Evolutionary conservation across 2,797 vertebrate species (phyloP).

Genomic region (Phoeniculus purpureus): DNA sequence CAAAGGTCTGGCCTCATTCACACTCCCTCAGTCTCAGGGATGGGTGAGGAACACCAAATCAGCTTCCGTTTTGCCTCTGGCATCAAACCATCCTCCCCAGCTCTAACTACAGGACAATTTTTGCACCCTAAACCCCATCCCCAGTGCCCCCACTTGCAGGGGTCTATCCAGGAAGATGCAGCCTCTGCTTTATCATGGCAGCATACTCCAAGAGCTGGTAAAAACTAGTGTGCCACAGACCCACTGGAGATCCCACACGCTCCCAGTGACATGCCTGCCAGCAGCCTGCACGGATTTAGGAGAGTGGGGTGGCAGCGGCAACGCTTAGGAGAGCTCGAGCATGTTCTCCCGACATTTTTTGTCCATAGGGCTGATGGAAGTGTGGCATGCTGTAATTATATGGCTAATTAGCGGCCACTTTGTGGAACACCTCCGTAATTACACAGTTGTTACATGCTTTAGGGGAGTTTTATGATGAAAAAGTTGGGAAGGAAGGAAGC

Average conservation of each 20-base stretch:
- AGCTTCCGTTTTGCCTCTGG: background rate
- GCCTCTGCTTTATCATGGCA: background rate
- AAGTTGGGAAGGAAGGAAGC: background rate
- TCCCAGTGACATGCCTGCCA: background rate
- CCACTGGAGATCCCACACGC: rapidly evolving
- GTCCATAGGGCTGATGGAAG: conserved; percentile 12
- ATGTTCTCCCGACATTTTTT: background rate
- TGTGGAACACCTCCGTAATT: background rate
- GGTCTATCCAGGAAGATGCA: background rate
- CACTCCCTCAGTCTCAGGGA: rapidly evolving
- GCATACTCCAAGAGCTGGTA: background rate
- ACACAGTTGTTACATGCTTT: background rate
- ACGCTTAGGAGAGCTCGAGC: background rate
- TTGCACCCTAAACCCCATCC: background rate
- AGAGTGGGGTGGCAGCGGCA: background rate
- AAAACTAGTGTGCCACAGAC: background rate
- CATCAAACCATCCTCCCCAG: background rate
- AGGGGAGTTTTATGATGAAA: background rate
- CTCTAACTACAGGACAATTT: background rate
- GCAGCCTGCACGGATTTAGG: background rate
- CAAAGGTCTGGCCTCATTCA: background rate
- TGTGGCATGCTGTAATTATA: conserved; percentile 31
- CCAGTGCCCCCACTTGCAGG: no score
- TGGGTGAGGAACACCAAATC: background rate
- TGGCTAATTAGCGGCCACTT: conserved; percentile 13